Evolutionary conservation across 2,113 vertebrate genomes (phyloP).

Genomic region (Erythrocercus mccallii): DNA sequence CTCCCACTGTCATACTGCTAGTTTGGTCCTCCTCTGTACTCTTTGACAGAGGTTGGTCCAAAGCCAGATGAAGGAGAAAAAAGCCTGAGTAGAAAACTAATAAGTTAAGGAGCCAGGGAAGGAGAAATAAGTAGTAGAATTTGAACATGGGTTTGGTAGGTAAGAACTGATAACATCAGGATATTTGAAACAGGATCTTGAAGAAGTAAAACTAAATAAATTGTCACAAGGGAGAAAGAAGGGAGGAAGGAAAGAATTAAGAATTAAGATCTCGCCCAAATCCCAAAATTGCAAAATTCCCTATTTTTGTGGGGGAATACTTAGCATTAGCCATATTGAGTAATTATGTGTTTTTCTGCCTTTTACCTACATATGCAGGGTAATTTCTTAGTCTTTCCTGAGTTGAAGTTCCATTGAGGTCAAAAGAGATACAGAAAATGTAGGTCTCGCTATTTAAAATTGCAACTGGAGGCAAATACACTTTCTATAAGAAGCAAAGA

Average conservation of each 20-base stretch:
- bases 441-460: background rate
- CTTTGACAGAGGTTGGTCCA: background rate
- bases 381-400: background rate
- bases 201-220: background rate
- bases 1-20: background rate
- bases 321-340: background rate
- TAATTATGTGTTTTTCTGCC: background rate
- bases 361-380: background rate
- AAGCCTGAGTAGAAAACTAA: background rate
- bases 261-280: background rate
- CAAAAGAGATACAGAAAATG: background rate
- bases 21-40: background rate
- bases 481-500: background rate
- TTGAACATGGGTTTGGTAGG: background rate
- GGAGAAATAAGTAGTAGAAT: background rate
- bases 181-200: fast-evolving
- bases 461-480: background rate
- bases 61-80: background rate
- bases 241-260: background rate
- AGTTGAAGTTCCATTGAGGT: background rate
- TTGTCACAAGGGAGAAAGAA: background rate
- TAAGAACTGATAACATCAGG: background rate
- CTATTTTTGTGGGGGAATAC: background rate
- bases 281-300: background rate
- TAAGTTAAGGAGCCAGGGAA: background rate